Conservation (phyloP, 2,888 invertebrate genomes). For the Charanyca ferruginea region DNA sequence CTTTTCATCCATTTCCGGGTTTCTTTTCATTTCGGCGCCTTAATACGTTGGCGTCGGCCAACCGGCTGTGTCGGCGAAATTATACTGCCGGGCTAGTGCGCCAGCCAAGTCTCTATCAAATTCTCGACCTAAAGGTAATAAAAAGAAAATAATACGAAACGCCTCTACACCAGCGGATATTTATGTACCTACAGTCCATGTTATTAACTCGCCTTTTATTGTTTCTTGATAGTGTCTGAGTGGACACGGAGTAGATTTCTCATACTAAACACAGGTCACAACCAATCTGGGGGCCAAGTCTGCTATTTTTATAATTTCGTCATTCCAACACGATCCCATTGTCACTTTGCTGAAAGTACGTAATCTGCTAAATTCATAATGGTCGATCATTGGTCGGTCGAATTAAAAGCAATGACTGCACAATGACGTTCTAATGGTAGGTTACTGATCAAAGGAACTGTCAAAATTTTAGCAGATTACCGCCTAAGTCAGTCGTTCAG, state of each 20-base stretch:
- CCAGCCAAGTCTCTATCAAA: conserved; percentile 88
- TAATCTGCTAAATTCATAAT: no score
- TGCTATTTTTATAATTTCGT: no score
- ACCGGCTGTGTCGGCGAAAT: conserved; percentile 84
- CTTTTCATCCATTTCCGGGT: conserved; percentile 84
- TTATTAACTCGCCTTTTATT: conserved; percentile 82
- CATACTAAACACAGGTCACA: neutral
- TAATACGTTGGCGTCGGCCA: conserved; percentile 81
- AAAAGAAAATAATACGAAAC: conserved; percentile 85
- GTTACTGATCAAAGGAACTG: no score
- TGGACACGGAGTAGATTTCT: conserved; percentile 13
- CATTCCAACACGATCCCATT: no score
- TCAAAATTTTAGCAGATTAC: no score
- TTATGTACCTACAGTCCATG: conserved; percentile 77
- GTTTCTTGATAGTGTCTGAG: conserved; percentile 67
- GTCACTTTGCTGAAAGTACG: no score
- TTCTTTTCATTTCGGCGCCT: conserved; percentile 85
- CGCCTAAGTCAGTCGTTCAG: no score
- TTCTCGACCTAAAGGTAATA: conserved; percentile 83
- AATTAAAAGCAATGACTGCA: no score
- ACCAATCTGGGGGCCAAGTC: no score
- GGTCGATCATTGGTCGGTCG: no score
- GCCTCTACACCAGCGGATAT: conserved; percentile 77
- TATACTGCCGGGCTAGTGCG: conserved; percentile 82
- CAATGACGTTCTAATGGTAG: no score